Evolutionary conservation across 2,113 vertebrate genomes (phyloP).

Genomic region (Apaloderma vittatum): DNA sequence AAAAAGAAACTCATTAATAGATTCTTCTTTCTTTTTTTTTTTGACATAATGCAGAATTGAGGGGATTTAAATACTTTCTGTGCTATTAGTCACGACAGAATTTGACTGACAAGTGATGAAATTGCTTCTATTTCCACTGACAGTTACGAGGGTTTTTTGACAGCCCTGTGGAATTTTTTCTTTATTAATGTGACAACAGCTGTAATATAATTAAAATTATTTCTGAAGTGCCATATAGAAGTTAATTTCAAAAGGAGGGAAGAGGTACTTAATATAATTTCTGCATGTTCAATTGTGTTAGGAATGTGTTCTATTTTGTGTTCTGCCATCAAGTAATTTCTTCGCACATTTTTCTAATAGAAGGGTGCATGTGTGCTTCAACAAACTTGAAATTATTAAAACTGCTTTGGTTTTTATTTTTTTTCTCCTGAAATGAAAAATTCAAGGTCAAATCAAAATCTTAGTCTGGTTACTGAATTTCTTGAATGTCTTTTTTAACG

Average conservation of each 20-base stretch:
- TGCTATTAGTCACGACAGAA: background rate
- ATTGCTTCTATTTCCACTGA: conserved; percentile 12
- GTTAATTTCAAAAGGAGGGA: background rate
- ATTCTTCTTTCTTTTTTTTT: background rate
- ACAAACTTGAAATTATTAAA: background rate
- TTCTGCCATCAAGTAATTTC: background rate
- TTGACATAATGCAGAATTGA: background rate
- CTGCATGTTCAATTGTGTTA: background rate
- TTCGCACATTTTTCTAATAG: background rate
- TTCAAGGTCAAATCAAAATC: background rate
- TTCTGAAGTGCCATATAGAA: background rate
- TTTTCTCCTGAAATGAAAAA: background rate
- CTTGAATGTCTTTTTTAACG: background rate
- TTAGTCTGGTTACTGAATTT: background rate
- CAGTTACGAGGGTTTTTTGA: background rate
- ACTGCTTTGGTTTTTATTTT: background rate
- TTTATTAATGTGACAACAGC: conserved; percentile 21
- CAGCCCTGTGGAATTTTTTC: background rate
- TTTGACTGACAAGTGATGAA: conserved; percentile 12
- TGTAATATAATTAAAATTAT: conserved; percentile 4
- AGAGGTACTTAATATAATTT: background rate
- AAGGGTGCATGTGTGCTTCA: background rate
- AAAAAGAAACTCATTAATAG: background rate
- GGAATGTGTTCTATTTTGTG: background rate
- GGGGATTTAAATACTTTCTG: background rate